Conservation (phyloP, 2,113 vertebrate species). For the Chelonoidis abingdonii region DNA sequence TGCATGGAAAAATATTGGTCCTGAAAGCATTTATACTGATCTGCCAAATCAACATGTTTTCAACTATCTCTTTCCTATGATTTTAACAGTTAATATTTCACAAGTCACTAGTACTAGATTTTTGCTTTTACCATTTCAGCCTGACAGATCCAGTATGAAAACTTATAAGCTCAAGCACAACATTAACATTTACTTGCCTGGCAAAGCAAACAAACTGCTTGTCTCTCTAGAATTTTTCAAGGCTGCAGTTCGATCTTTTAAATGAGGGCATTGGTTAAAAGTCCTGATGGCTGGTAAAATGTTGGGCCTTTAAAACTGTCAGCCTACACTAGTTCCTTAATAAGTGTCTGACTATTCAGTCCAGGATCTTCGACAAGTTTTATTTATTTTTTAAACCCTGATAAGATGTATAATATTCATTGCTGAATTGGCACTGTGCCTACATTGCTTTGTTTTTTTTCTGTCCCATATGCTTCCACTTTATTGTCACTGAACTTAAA, state of each 20-base stretch:
- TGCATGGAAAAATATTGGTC: neutral
- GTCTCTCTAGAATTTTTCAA: neutral
- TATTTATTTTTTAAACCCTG: neutral
- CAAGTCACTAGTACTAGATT: neutral
- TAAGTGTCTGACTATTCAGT: neutral
- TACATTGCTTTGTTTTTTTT: neutral
- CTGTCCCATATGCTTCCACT: neutral
- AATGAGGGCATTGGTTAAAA: neutral
- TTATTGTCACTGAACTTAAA: neutral
- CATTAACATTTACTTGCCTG: neutral
- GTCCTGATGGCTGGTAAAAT: neutral
- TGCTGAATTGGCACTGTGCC: neutral
- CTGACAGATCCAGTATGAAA: neutral
- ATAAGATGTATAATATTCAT: neutral
- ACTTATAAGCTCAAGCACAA: neutral
- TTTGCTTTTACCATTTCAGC: neutral
- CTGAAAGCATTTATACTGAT: neutral
- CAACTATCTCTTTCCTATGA: neutral
- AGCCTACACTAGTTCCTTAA: neutral
- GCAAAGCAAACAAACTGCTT: neutral
- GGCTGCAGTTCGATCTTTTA: neutral
- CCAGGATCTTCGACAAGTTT: fast-evolving
- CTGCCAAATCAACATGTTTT: neutral
- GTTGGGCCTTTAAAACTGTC: neutral
- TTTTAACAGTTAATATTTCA: neutral